phyloP scores from a whole-genome alignment of 2,797 vertebrate species.

The Hapalemur alaotrensis region DNA sequence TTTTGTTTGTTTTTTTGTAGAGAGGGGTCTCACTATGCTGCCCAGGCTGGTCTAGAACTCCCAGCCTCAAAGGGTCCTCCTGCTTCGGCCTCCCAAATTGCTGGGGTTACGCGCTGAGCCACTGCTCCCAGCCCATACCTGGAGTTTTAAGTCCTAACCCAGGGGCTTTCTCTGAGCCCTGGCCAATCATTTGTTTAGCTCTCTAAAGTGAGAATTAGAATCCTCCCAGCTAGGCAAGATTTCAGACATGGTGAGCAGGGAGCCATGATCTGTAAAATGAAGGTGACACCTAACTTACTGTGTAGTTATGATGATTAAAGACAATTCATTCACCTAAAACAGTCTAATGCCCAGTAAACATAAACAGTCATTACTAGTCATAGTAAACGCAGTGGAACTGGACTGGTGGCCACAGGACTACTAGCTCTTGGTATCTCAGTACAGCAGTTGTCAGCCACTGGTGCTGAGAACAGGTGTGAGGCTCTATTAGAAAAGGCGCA shows the following conservation, averaged over 20 bases:
- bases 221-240: background rate
- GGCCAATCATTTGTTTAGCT: background rate
- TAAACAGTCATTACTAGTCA: background rate
- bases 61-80: background rate
- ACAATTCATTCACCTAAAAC: background rate
- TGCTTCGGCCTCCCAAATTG: background rate
- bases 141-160: background rate
- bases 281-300: background rate
- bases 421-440: background rate
- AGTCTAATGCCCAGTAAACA: background rate
- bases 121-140: background rate
- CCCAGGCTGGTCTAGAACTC: background rate
- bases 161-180: background rate
- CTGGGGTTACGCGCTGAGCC: background rate
- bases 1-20: background rate
- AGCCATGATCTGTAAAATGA: background rate
- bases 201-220: background rate
- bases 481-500: background rate
- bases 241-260: background rate
- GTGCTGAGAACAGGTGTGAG: background rate
- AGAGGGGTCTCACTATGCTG: background rate
- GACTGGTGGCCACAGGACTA: background rate
- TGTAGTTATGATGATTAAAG: background rate
- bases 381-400: background rate
- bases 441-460: background rate